Percentiles rank a stretch among this genome's conserved stretches.
Conservation (phyloP, 2,888 invertebrate genomes). For the Thera britannica region DNA sequence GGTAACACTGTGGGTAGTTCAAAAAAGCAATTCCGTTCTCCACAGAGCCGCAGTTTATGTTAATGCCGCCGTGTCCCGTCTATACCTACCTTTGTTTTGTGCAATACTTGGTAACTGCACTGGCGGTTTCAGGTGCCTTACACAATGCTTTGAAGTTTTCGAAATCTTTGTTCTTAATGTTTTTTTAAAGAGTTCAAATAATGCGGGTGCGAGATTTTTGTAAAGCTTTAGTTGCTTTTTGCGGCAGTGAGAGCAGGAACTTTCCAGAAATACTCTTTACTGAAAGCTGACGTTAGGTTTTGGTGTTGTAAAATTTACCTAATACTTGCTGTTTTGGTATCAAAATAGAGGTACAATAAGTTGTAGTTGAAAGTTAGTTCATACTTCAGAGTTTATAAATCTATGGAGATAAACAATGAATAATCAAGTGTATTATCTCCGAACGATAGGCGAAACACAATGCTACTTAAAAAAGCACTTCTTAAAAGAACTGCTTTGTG, state of each 20-base stretch:
- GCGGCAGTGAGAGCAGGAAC: background rate
- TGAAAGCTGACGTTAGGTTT: background rate
- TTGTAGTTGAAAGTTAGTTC: background rate
- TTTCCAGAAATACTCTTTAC: background rate
- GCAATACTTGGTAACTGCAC: conserved; percentile 72
- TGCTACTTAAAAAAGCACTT: too few species aligned
- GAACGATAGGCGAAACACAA: too few species aligned
- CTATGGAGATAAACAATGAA: too few species aligned
- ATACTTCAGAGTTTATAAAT: background rate
- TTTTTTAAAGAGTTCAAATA: conserved; percentile 37
- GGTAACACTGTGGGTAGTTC: conserved; percentile 76
- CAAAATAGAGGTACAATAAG: background rate
- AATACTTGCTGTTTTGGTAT: background rate
- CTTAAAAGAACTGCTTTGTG: too few species aligned
- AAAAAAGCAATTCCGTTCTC: conserved; percentile 79
- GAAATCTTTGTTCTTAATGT: conserved; percentile 65
- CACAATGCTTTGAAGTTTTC: conserved; percentile 67
- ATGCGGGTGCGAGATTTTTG: conserved; percentile 25
- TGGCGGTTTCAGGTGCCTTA: conserved; percentile 72
- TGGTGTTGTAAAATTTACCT: background rate
- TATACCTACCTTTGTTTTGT: conserved; percentile 78
- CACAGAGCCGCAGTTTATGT: conserved; percentile 74
- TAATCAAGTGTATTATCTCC: too few species aligned
- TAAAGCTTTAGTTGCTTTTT: conserved; percentile 17
- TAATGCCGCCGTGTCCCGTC: conserved; percentile 69